Base-by-base conservation (phyloP, 2,113 vertebrate species). In the Kryptolebias marmoratus region DNA sequence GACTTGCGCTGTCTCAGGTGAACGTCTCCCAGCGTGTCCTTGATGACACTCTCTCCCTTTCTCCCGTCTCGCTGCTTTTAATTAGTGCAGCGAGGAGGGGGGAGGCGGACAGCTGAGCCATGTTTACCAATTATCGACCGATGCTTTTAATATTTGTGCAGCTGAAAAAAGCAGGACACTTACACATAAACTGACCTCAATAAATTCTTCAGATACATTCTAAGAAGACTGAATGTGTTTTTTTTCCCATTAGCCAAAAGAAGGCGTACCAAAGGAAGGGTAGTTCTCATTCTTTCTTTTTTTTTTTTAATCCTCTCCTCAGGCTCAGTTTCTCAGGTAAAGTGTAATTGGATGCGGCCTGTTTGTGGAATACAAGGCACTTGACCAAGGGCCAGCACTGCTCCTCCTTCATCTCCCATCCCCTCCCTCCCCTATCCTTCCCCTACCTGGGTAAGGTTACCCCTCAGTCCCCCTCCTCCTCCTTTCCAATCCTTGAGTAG, bases 341-440 rank as follows among this genome's bases (percentile, higher is more conserved):
- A 93, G 89, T 94, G 95, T 93, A 96, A 94, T 93, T 90, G 86
- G 95, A 95, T 94, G 91, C 92, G 89, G 85, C 90, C 80, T 93
- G 92, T 93, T 89, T 95, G 94, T 94, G 93, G 94, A 95, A 93
- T 94, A 96, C 95, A 95, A 95, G 94, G 95, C 94, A 94, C 95
- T 95, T 96, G 96, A 96, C 95, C 95, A 94, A 90, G 90, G 92
- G 95, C 95, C 95, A 96, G 93, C 95, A 91, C 95, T 91, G 93
- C 95, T 94, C 93, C 95, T 93, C 94, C 94, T 79, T 94, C 90
- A 89, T 93, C 94, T 91, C 86, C 90, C 90, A 84, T 90, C 91
- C 76, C 75, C 75, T 78, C 83, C 77, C 82, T 56, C 67, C 76
- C 52, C 80, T 68, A 50, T 84, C 82, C 75, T 74, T 77, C 77